Conservation (phyloP, 2,888 invertebrate species). For the Parnassius smintheus region DNA sequence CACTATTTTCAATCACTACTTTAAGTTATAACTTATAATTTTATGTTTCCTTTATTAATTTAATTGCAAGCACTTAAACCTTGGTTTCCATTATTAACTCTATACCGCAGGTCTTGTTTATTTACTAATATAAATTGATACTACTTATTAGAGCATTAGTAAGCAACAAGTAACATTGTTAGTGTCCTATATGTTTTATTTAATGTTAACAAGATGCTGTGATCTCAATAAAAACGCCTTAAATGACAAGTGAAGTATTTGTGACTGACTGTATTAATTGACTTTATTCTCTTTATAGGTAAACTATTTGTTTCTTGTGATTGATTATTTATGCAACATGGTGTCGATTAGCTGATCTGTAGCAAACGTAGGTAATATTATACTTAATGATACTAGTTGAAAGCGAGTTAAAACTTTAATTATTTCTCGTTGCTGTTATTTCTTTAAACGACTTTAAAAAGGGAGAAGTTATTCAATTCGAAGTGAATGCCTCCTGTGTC, state of each 20-base stretch:
- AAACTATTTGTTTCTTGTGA: conserved; percentile 19
- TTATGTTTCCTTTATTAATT: no score
- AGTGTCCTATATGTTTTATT: conserved; percentile 2
- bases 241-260: not conserved
- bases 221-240: conserved; percentile 17
- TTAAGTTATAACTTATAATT: no score
- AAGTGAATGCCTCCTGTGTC: no score
- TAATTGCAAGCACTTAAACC: no score
- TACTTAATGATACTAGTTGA: no score
- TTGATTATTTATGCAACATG: conserved; percentile 7
- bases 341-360: not conserved
- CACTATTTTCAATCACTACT: no score
- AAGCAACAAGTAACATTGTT: conserved; percentile 3
- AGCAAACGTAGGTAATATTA: conserved; percentile 9
- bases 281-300: conserved; percentile 11
- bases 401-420: no score
- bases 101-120: no score
- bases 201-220: conserved; percentile 14
- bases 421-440: no score
- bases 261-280: conserved; percentile 9
- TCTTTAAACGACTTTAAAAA: no score
- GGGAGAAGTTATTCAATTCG: no score
- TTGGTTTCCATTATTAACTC: no score
- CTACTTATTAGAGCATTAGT: not conserved
- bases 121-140: not conserved